phyloP scores from a whole-genome alignment of 2,888 invertebrate genomes.

The Platycheirus albimanus region DNA sequence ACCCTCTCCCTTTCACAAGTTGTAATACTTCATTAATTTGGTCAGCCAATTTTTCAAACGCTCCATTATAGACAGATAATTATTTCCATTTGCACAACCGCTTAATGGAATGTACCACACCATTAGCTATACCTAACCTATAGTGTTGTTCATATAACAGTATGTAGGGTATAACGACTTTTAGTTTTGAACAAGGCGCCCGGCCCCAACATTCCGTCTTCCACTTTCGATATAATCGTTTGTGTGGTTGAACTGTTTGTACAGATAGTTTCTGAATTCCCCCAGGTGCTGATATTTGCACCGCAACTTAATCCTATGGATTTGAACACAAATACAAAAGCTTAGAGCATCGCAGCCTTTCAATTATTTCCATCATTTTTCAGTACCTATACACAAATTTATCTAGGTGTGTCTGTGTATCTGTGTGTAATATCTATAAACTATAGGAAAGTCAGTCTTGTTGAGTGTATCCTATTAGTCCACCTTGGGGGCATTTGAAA shows the following conservation, averaged over 20 bases:
- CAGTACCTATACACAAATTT: conserved; percentile 19
- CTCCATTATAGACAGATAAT: conserved; percentile 9
- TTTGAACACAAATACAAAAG: conserved; percentile 18
- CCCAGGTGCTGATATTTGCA: conserved; percentile 60
- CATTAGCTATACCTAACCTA: not conserved
- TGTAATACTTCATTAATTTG: conserved; percentile 25
- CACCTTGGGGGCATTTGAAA: conserved; percentile 28
- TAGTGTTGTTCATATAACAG: too few species aligned
- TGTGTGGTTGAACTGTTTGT: conserved; percentile 51
- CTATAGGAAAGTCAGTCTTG: not conserved
- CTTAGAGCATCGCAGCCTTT: conserved; percentile 13
- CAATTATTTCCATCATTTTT: conserved; percentile 67
- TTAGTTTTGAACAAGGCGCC: conserved; percentile 39
- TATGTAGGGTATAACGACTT: conserved; percentile 39
- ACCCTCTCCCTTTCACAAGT: conserved; percentile 4
- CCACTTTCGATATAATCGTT: conserved; percentile 46
- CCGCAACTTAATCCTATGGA: conserved; percentile 49
- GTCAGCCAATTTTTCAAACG: conserved; percentile 7
- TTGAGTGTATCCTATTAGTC: conserved; percentile 12
- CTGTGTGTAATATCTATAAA: too few species aligned
- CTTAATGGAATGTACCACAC: conserved; percentile 3
- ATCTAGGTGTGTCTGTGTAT: not conserved
- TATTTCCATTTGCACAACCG: conserved; percentile 15
- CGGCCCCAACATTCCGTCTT: conserved; percentile 35
- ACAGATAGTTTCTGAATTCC: conserved; percentile 38